phyloP scores from a whole-genome alignment of 2,797 vertebrate species.

The Ctenopoma kingsleyae region DNA sequence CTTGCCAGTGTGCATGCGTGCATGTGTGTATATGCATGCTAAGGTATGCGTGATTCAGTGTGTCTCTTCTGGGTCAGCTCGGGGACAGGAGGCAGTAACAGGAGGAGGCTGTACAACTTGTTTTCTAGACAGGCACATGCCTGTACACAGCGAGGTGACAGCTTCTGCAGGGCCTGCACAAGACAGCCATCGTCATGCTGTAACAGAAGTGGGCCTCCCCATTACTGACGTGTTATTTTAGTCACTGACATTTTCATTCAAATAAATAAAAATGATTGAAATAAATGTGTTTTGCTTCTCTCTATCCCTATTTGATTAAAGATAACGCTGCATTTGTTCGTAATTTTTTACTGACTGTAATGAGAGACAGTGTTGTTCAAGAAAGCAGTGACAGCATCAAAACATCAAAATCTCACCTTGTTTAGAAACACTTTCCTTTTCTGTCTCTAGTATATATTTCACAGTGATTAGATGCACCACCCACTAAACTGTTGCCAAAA shows the following conservation, averaged over 20 bases:
- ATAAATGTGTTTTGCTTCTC: not conserved
- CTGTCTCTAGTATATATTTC: not conserved
- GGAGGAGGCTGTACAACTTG: constrained; percentile 14
- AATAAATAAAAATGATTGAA: not conserved
- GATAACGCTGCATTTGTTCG: not conserved
- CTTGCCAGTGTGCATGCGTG: not conserved
- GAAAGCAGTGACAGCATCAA: too few relatives aligned
- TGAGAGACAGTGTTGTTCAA: not conserved
- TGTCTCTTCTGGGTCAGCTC: constrained; percentile 46
- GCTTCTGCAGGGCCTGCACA: not conserved
- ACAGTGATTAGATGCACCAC: not conserved
- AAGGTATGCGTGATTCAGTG: not conserved
- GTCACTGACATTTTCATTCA: not conserved
- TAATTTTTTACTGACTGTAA: not conserved
- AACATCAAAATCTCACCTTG: not conserved
- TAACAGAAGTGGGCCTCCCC: not conserved
- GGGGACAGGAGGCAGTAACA: constrained; percentile 45
- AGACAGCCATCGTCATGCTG: not conserved
- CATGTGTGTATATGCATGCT: not conserved
- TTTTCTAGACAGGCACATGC: constrained; percentile 19
- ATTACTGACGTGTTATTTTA: not conserved
- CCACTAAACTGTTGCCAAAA: constrained; percentile 11
- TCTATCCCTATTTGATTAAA: too few relatives aligned
- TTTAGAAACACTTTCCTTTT: not conserved
- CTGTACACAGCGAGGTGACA: constrained; percentile 11